A percentile compares a stretch with the other conserved stretches of the same genome.
These are phyloP conservation scores for Andricus quercusramuli DNA, from an alignment of 2,888 invertebrate genomes.

Conservation along the genomic window DNA sequence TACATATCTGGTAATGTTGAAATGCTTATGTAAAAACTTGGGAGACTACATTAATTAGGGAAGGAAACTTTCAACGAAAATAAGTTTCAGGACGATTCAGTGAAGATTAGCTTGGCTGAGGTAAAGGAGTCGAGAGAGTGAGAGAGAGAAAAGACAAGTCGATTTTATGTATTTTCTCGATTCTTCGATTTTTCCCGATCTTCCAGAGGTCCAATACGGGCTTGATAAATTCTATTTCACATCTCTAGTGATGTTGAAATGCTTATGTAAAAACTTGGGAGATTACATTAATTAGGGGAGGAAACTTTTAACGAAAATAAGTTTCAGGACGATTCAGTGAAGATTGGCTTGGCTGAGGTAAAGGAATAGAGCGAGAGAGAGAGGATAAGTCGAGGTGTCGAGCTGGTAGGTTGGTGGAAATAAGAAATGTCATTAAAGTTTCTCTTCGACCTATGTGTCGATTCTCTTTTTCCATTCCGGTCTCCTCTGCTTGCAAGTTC, in stretches of 20 bases:
- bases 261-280: slow-evolving; percentile 40
- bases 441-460: slow-evolving; percentile 47
- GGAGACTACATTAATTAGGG: slow-evolving; percentile 54
- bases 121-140: slow-evolving; percentile 8
- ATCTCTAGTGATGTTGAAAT: not conserved
- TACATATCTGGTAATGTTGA: not conserved
- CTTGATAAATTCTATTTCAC: not conserved
- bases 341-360: slow-evolving; percentile 36
- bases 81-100: slow-evolving; percentile 35
- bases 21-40: slow-evolving; percentile 33
- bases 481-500: slow-evolving; percentile 16
- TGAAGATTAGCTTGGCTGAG: slow-evolving; percentile 32
- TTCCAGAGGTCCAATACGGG: not conserved
- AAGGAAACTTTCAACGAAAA: slow-evolving; percentile 46
- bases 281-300: slow-evolving; percentile 54
- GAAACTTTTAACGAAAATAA: slow-evolving; percentile 46
- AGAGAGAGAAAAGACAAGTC: slow-evolving; percentile 42
- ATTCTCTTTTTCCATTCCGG: slow-evolving; percentile 44
- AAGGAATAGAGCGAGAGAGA: slow-evolving; percentile 20
- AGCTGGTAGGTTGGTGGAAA: slow-evolving; percentile 49
- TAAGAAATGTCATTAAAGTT: slow-evolving; percentile 52
- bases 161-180: not conserved
- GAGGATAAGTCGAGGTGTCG: slow-evolving; percentile 52
- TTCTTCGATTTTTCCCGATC: not conserved
- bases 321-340: slow-evolving; percentile 31